phyloP scores from a whole-genome alignment of 1,140 invertebrate genomes.

The Steinernema feltiae region DNA sequence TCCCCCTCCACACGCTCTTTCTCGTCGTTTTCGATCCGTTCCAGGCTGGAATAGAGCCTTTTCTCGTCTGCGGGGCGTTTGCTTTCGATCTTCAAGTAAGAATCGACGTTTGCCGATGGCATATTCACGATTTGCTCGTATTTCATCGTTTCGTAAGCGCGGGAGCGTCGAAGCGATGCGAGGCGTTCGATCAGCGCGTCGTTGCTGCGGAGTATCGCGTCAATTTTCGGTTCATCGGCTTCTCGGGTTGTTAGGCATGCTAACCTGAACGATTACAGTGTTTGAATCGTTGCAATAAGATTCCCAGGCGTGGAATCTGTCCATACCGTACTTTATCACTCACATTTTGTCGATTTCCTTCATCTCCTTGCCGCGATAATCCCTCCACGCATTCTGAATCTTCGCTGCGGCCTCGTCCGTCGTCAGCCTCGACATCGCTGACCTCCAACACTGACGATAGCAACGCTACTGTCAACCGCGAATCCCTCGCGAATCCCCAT shows the following conservation, averaged over 20 bases:
- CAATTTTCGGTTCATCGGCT: background rate
- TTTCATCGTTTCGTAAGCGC: background rate
- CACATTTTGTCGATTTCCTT: background rate
- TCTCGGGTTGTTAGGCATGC: background rate
- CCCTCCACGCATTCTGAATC: background rate
- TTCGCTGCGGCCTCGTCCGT: background rate
- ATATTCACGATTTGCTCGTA: conserved; percentile 7
- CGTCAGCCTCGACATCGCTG: background rate
- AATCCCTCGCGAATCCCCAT: background rate
- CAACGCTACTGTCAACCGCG: background rate
- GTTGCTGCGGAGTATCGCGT: background rate
- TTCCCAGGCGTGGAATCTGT: too few species aligned
- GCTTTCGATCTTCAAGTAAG: background rate
- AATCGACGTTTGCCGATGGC: background rate
- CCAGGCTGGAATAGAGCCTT: background rate
- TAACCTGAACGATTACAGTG: background rate
- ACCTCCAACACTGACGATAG: background rate
- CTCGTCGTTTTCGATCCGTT: background rate
- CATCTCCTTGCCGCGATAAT: conserved; percentile 3
- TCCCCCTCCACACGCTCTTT: background rate
- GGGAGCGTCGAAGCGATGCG: background rate
- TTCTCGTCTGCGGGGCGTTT: background rate
- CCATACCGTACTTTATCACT: background rate
- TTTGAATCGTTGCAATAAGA: too few species aligned
- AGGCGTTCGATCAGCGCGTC: background rate